Evolutionary conservation across 2,888 invertebrate genomes (phyloP).

Genomic region (Eupithecia dodoneata): DNA sequence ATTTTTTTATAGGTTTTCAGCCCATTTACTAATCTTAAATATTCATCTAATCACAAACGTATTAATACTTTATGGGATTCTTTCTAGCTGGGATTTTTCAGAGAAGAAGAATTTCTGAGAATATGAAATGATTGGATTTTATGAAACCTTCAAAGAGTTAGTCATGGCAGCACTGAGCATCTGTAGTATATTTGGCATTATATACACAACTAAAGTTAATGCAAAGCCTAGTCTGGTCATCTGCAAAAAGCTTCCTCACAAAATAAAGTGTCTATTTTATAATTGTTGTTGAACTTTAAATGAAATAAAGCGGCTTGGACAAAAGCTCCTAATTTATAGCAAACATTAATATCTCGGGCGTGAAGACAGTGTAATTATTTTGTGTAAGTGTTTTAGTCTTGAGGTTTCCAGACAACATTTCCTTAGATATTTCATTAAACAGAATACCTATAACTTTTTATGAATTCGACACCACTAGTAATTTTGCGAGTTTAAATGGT

Average conservation of each 20-base stretch:
- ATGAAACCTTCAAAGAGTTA: neutral
- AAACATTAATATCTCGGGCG: constrained; percentile 58
- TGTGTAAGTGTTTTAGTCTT: constrained; percentile 43
- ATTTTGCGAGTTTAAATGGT: neutral
- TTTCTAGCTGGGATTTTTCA: neutral
- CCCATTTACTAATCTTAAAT: neutral
- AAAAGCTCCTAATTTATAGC: constrained; percentile 59
- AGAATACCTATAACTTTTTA: neutral
- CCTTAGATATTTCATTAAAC: neutral
- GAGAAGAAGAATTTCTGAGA: neutral
- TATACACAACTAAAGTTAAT: neutral
- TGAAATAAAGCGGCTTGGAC: constrained; percentile 55
- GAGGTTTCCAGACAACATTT: constrained; percentile 25
- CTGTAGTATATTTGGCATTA: neutral
- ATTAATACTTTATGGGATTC: neutral
- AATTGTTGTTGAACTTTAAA: constrained; percentile 48
- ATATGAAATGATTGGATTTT: neutral
- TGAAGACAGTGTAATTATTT: constrained; percentile 54
- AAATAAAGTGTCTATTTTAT: constrained; percentile 20
- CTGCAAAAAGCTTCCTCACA: neutral
- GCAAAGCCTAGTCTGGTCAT: neutral
- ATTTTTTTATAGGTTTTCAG: neutral
- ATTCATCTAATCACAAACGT: neutral
- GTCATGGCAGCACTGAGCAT: neutral
- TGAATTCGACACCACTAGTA: neutral